A percentile compares a stretch with the other conserved stretches of the same genome.
Evolutionary conservation across 2,113 vertebrate species (phyloP).

Genomic region (Microcebus jonahi): DNA sequence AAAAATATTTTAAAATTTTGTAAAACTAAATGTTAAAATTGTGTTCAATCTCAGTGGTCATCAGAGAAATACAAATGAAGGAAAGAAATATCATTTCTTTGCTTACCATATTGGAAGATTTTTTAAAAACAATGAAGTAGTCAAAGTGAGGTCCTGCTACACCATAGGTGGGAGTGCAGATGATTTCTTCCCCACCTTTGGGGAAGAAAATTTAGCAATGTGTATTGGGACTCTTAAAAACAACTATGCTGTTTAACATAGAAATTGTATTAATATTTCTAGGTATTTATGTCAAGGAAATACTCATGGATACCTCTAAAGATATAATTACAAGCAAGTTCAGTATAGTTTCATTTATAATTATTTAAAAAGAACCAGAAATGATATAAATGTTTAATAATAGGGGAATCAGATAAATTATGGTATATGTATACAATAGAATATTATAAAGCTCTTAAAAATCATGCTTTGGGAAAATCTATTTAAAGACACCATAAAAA

Average conservation of each 20-base stretch:
- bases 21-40: not conserved
- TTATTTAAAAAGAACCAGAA: constrained; percentile 35
- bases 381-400: not conserved
- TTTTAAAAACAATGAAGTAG: not conserved
- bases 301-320: not conserved
- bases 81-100: constrained; percentile 14
- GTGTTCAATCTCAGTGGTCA: not conserved
- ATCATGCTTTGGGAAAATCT: not conserved
- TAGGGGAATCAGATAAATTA: not conserved
- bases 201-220: not conserved
- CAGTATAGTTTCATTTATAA: constrained; percentile 37
- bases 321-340: not conserved
- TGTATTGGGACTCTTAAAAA: not conserved
- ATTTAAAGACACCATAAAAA: not conserved
- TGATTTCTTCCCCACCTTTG: not conserved
- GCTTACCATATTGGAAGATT: not conserved
- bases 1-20: not conserved
- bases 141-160: not conserved
- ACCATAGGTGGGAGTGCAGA: not conserved
- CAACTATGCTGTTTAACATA: not conserved
- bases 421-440: not conserved
- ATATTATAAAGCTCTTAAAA: constrained; percentile 17
- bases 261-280: not conserved
- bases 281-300: not conserved
- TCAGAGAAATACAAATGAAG: not conserved